Conservation (phyloP, 37 sponge, comb jelly and placozoan genomes). For the Oopsacas minuta region DNA sequence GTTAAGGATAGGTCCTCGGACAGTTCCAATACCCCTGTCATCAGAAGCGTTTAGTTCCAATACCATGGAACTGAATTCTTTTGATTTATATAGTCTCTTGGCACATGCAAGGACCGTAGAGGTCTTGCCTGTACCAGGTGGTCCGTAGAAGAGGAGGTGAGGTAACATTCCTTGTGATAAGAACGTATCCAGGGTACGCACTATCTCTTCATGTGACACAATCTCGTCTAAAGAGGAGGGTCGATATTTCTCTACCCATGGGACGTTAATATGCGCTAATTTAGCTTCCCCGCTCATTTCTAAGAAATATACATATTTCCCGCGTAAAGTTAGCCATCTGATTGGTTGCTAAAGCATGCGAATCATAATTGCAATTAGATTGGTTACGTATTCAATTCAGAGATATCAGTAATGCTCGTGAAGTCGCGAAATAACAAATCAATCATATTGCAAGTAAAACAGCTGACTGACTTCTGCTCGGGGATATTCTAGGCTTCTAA, state of each 20-base stretch:
- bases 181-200: constrained; percentile 76
- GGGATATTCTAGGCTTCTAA: too few relatives aligned
- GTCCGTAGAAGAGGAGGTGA: constrained; percentile 94
- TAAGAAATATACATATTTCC: too few relatives aligned
- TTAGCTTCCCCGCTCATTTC: too few relatives aligned
- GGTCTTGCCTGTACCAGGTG: constrained; percentile 98
- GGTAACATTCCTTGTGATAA: constrained; percentile 73
- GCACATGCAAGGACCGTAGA: constrained; percentile 94
- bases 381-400: too few relatives aligned
- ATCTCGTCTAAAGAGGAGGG: constrained; percentile 72
- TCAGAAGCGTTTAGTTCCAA: constrained; percentile 98
- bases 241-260: constrained; percentile 94
- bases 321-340: too few relatives aligned
- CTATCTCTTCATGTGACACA: constrained; percentile 91
- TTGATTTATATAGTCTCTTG: constrained; percentile 46
- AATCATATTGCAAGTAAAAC: too few relatives aligned
- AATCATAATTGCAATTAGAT: too few relatives aligned
- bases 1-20: constrained; percentile 68
- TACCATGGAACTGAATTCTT: constrained; percentile 80
- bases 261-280: too few relatives aligned
- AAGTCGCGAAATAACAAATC: too few relatives aligned
- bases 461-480: too few relatives aligned
- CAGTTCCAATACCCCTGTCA: constrained; percentile 96
- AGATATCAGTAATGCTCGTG: too few relatives aligned
- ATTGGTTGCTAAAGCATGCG: too few relatives aligned